Evolutionary conservation across 2,888 invertebrate species (phyloP), one percentile per base, ranked within the genome.

Genomic region (Gnatocerus cornutus): DNA sequence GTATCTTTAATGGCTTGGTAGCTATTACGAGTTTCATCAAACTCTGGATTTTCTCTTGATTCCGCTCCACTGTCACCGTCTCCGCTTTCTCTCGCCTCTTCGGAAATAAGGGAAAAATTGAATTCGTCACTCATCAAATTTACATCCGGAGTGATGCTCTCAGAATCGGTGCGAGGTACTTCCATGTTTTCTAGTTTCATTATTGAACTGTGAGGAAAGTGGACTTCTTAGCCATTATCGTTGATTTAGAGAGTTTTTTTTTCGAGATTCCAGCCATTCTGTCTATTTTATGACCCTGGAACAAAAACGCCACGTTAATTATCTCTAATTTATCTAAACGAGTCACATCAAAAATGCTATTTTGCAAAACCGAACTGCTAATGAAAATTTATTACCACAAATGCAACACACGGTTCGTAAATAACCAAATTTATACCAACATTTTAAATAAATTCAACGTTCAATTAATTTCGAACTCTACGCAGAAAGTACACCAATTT

Each of bases 51-150:
- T 43, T 65, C 65, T 46, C 58, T 58, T 12, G 59, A 59, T 41
- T 67, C 66, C 7, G 58, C 58, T 14, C 64, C 68, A 37, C 68
- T 68, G 63, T 68, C 68, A 13, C 68, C 69, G 43, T 69, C 69
- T 1, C 69, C 69, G 33, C 58, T 64, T 16, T 69, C 69, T n/a
- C 64, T 55, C 64, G 43, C 63, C 14, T 56, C 64, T 13, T 56
- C 64, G 50, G 66, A 67, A 67, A 67, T 59, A 7, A 58, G 52
- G 50, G 41, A 50, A 67, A 67, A 66, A 66, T 58, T 66, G 45
- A 66, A 66, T 56, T 56, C 66, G 56, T 58, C 66, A 66, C 56
- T 55, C 66, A 58, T 39, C 39, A 45, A 55, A 67, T 67, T 67
- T 67, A 59, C 66, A 67, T 67, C 66, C 56, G 63, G 43, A 33